phyloP scores from a whole-genome alignment of 2,797 vertebrate genomes.

The Eleutherodactylus coqui region DNA sequence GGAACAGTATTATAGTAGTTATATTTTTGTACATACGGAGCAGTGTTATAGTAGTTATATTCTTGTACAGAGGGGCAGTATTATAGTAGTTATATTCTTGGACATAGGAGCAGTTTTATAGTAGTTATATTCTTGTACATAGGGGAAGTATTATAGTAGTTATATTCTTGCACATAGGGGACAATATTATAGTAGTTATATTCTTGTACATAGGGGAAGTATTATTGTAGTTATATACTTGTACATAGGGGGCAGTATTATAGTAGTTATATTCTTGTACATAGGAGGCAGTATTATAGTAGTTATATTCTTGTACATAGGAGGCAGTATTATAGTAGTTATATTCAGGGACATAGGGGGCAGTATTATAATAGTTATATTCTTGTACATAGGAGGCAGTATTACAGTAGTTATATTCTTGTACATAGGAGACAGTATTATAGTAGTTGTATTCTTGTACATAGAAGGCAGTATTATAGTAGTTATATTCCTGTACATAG shows the following conservation, averaged over 20 bases:
- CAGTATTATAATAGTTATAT: too few species aligned
- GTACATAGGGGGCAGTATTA: constrained; percentile 1
- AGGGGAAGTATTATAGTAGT: not conserved
- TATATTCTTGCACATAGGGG: not conserved
- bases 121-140: constrained; percentile 10
- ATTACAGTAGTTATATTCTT: too few species aligned
- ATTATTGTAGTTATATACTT: constrained; percentile 14
- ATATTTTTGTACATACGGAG: too few species aligned
- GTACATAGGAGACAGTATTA: too few species aligned
- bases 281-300: constrained; percentile 1
- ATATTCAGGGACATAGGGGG: too few species aligned
- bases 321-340: too few species aligned
- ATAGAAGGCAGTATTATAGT: too few species aligned
- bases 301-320: not conserved
- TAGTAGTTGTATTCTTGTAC: too few species aligned
- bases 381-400: too few species aligned
- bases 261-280: constrained; percentile 11
- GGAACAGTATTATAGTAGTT: too few species aligned
- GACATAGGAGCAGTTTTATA: not conserved
- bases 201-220: not conserved
- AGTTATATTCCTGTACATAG: too few species aligned
- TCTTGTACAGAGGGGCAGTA: not conserved
- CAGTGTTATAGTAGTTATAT: too few species aligned
- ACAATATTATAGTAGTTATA: constrained; percentile 7
- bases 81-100: constrained; percentile 3